Evolutionary conservation across 1,140 invertebrate genomes (phyloP).

Genomic region (Drosophila novamexicana): DNA sequence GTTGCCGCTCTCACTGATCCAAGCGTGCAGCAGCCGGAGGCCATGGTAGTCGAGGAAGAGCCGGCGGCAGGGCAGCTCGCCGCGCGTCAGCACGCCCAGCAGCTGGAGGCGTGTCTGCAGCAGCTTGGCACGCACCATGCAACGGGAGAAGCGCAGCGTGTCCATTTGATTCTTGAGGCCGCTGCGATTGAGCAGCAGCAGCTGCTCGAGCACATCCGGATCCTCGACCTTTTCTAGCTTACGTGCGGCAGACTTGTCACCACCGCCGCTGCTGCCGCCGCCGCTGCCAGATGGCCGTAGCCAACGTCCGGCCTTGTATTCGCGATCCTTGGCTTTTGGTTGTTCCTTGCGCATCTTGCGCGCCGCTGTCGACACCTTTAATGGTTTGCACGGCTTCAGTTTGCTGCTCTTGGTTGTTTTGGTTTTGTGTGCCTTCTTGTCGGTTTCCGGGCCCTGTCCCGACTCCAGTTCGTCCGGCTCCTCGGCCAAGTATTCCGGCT

Average conservation of each 20-base stretch:
- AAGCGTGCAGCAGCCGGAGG: conserved; percentile 94
- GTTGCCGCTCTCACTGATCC: conserved; percentile 90
- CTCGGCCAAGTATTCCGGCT: conserved; percentile 65
- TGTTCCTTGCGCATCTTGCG: conserved; percentile 50
- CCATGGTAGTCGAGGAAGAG: conserved; percentile 98
- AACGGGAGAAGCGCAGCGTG: conserved; percentile 93
- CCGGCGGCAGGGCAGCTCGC: conserved; percentile 92
- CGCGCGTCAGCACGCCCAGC: conserved; percentile 89
- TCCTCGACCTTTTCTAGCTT: conserved; percentile 64
- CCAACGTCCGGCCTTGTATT: conserved; percentile 70
- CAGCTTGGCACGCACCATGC: conserved; percentile 96
- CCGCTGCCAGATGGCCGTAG: conserved; percentile 38
- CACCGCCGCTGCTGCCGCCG: not conserved
- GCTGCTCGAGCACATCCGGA: conserved; percentile 91
- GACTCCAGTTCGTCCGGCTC: conserved; percentile 50
- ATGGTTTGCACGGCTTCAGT: conserved; percentile 13
- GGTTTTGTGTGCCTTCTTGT: not conserved
- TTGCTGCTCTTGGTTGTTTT: conserved; percentile 12
- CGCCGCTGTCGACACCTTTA: not conserved
- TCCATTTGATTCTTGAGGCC: conserved; percentile 95
- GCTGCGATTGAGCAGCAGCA: conserved; percentile 88
- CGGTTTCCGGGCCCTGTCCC: conserved; percentile 64
- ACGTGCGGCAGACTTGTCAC: conserved; percentile 11
- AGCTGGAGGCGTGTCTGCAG: conserved; percentile 89
- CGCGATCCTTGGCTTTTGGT: conserved; percentile 62